phyloP scores from a whole-genome alignment of 1,140 invertebrate species.

The Epicauta chinensis region DNA sequence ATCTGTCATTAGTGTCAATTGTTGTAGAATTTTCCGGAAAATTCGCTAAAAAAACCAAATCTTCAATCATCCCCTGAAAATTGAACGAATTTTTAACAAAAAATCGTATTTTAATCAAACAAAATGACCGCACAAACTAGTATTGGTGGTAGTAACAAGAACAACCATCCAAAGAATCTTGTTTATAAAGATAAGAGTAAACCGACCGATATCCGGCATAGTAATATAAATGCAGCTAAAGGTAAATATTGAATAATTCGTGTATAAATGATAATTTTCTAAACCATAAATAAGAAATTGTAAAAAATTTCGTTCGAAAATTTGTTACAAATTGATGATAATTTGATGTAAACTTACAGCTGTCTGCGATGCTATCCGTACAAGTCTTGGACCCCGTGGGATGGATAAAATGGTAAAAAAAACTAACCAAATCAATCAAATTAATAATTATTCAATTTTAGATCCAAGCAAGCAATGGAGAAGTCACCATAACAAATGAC shows the following conservation, averaged over 20 bases:
- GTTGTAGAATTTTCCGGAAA: no score
- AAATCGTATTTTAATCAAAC: no score
- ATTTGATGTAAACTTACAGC: slow-evolving; percentile 57
- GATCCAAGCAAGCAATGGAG: slow-evolving; percentile 95
- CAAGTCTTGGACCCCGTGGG: slow-evolving; percentile 94
- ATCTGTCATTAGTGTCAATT: no score
- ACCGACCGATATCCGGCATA: slow-evolving; percentile 86
- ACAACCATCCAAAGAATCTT: slow-evolving; percentile 25
- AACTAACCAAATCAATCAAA: not conserved
- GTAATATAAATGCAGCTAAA: slow-evolving; percentile 98
- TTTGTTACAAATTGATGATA: not conserved
- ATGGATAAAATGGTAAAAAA: slow-evolving; percentile 98
- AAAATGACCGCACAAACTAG: no score
- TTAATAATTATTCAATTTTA: slow-evolving; percentile 37
- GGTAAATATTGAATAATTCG: slow-evolving; percentile 52
- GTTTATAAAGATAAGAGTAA: slow-evolving; percentile 88
- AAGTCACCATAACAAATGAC: slow-evolving; percentile 99
- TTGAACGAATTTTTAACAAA: no score
- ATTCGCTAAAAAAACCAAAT: no score
- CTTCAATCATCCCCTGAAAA: no score
- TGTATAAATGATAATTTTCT: slow-evolving; percentile 1
- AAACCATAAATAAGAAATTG: not conserved
- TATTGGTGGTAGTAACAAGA: no score
- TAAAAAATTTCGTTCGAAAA: not conserved
- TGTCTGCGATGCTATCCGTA: slow-evolving; percentile 97